Evolutionary conservation across 2,888 invertebrate species (phyloP).

Genomic region (Trichogramma dendrolimi): DNA sequence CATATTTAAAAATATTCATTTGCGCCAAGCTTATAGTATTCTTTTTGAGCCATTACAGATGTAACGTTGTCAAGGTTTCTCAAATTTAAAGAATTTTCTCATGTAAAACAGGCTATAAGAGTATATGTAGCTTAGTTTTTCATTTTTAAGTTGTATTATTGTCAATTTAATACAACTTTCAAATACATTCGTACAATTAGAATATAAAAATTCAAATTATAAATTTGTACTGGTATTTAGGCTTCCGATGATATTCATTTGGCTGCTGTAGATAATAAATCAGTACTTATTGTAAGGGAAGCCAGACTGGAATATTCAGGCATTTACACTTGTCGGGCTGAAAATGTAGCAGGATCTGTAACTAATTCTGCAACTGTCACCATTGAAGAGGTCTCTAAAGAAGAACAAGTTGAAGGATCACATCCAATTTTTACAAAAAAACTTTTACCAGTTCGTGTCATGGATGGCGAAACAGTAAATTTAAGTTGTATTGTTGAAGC

Average conservation of each 20-base stretch:
- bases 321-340: constrained; percentile 80
- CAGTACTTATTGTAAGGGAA: constrained; percentile 73
- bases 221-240: constrained; percentile 35
- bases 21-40: too few relatives aligned
- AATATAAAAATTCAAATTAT: neutral
- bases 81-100: too few relatives aligned
- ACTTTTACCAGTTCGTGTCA: constrained; percentile 70
- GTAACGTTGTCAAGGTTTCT: too few relatives aligned
- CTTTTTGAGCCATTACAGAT: too few relatives aligned
- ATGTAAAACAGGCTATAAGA: too few relatives aligned
- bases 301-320: constrained; percentile 68
- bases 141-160: constrained; percentile 3
- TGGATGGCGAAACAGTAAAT: constrained; percentile 84
- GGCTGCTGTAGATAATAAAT: constrained; percentile 70
- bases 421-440: constrained; percentile 76
- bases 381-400: constrained; percentile 59
- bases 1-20: too few relatives aligned
- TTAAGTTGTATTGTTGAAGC: constrained; percentile 72
- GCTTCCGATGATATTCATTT: constrained; percentile 69
- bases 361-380: constrained; percentile 76
- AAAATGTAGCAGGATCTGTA: constrained; percentile 84
- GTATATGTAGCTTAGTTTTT: neutral
- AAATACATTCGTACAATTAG: neutral
- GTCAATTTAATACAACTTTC: neutral
- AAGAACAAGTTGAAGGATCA: constrained; percentile 60